Percentiles rank a stretch among this genome's conserved stretches.
Evolutionary conservation across 2,113 vertebrate species (phyloP).

Genomic region (Numida meleagris): DNA sequence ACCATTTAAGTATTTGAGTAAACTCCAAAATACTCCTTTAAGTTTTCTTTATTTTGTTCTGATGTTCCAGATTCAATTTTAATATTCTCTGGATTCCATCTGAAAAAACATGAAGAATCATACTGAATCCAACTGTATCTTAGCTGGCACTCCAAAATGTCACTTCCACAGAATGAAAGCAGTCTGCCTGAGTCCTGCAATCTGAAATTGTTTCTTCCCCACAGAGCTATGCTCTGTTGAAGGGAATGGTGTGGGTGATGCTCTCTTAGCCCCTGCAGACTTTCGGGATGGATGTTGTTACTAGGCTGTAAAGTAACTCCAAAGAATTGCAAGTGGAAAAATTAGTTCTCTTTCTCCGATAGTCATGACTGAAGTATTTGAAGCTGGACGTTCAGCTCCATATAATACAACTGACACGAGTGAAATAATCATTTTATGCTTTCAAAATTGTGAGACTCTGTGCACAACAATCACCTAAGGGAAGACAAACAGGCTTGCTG

Average conservation of each 20-base stretch:
- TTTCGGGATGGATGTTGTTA: background rate
- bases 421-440: background rate
- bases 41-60: background rate
- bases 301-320: background rate
- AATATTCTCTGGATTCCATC: background rate
- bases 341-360: background rate
- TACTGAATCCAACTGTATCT: background rate
- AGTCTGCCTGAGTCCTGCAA: background rate
- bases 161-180: background rate
- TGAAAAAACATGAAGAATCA: background rate
- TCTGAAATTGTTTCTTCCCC: background rate
- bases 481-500: background rate
- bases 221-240: accelerated
- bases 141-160: background rate
- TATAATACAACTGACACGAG: background rate
- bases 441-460: background rate
- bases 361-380: background rate
- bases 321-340: background rate
- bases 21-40: background rate
- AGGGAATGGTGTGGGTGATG: background rate
- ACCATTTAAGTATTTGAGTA: background rate
- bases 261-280: background rate
- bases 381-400: background rate
- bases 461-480: background rate
- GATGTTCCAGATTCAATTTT: background rate